These are phyloP conservation scores for Pseudolycoriella hygida DNA, from an alignment of 2,888 invertebrate species.

Conservation along the genomic window DNA sequence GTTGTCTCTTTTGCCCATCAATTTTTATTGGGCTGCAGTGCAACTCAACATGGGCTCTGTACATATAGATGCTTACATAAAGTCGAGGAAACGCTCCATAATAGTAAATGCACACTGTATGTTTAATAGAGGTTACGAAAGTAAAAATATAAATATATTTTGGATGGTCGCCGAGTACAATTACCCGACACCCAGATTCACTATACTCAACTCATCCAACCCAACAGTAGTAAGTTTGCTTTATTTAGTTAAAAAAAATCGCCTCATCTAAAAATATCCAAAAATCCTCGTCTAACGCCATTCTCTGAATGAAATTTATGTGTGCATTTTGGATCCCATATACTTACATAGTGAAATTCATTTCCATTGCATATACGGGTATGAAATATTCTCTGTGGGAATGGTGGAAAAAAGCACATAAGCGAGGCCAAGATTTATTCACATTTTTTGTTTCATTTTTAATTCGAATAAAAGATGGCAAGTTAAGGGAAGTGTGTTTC, in stretches of 20 bases:
- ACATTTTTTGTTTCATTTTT: constrained; percentile 1
- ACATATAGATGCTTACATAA: too few relatives aligned
- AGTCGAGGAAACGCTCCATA: not conserved
- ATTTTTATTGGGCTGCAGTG: constrained; percentile 3
- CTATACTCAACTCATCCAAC: not conserved
- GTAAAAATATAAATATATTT: not conserved
- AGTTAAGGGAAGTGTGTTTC: constrained; percentile 1
- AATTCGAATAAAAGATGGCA: constrained; percentile 1
- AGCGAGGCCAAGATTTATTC: not conserved
- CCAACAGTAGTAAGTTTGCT: not conserved
- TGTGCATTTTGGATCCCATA: not conserved
- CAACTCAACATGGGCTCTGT: not conserved
- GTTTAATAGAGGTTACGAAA: too few relatives aligned
- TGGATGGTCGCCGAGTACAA: not conserved
- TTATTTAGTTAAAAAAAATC: not conserved
- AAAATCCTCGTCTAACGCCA: not conserved
- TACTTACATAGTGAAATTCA: not conserved
- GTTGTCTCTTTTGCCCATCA: constrained; percentile 1
- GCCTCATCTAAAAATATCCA: not conserved
- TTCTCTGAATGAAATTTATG: not conserved
- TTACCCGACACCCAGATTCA: not conserved
- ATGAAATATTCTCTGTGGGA: not conserved
- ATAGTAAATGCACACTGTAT: not conserved
- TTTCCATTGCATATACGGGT: not conserved
- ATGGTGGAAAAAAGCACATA: not conserved